phyloP scores from a whole-genome alignment of 2,113 vertebrate species.

The Nannospalax galili region DNA sequence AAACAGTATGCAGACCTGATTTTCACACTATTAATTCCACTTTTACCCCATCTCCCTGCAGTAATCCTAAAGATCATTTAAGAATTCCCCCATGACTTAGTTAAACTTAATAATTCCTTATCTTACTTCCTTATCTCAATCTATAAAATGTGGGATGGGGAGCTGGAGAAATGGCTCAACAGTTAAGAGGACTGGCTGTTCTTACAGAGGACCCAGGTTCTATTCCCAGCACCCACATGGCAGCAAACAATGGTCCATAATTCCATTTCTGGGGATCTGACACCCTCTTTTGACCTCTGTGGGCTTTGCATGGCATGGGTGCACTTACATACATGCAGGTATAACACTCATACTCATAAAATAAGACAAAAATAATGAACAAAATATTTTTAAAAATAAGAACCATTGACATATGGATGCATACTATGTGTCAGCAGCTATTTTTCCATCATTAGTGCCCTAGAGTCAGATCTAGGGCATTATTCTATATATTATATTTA shows the following conservation, averaged over 20 bases:
- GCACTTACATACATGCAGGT: too few species aligned
- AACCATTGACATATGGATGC: neutral
- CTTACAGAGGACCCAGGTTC: too few species aligned
- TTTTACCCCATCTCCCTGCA: neutral
- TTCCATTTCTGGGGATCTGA: too few species aligned
- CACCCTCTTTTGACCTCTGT: too few species aligned
- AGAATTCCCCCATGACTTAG: neutral
- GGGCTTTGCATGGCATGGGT: too few species aligned
- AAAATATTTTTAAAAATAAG: neutral
- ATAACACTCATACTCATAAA: too few species aligned
- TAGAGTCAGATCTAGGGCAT: neutral
- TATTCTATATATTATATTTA: neutral
- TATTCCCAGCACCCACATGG: too few species aligned
- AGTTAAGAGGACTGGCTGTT: too few species aligned
- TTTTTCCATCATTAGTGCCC: neutral
- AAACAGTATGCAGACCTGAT: slow-evolving; percentile 5
- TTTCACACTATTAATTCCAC: neutral
- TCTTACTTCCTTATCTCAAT: neutral
- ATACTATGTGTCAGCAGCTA: neutral
- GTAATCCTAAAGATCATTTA: neutral
- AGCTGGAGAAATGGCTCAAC: too few species aligned
- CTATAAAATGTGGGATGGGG: neutral
- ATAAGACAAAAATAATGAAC: too few species aligned
- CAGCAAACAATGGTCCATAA: too few species aligned
- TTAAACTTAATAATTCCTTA: neutral